phyloP scores from a whole-genome alignment of 2,113 vertebrate genomes.

The Hemichromis elongatus region DNA sequence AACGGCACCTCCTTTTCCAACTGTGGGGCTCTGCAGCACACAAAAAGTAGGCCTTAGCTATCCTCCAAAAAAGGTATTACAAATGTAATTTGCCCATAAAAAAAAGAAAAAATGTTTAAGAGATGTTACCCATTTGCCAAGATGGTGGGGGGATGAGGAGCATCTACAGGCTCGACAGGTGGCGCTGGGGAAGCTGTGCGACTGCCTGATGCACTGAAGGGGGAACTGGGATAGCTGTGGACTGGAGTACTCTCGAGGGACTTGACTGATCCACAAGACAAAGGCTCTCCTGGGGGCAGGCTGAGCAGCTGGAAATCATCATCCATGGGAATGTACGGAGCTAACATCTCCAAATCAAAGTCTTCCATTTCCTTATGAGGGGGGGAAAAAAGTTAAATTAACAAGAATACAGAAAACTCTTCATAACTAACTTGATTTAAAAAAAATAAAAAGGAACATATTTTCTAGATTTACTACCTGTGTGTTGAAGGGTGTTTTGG shows the following conservation, averaged over 20 bases:
- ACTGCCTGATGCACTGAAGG: slow-evolving; percentile 67
- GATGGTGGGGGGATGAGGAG: neutral
- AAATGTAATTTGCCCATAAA: neutral
- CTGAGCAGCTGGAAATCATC: slow-evolving; percentile 93
- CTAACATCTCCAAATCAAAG: slow-evolving; percentile 95
- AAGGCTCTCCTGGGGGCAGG: slow-evolving; percentile 76
- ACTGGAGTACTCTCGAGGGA: slow-evolving; percentile 70
- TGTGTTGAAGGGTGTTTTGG: slow-evolving; percentile 85
- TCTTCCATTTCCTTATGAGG: slow-evolving; percentile 68
- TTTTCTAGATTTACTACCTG: slow-evolving; percentile 73
- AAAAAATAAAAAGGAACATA: neutral
- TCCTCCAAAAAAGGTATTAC: neutral
- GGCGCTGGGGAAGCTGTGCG: slow-evolving; percentile 75
- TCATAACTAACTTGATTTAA: neutral
- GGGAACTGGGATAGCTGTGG: slow-evolving; percentile 67
- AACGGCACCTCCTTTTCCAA: slow-evolving; percentile 80
- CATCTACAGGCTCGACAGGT: neutral
- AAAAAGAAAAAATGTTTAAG: neutral
- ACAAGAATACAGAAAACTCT: neutral
- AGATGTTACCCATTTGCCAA: slow-evolving; percentile 43
- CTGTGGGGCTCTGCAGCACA: slow-evolving; percentile 71
- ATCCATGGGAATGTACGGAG: slow-evolving; percentile 98
- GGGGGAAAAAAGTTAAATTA: neutral
- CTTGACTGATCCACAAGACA: slow-evolving; percentile 62
- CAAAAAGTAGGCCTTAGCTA: neutral